Base-by-base conservation (phyloP, 2,113 vertebrate species). In the Cervus canadensis region DNA sequence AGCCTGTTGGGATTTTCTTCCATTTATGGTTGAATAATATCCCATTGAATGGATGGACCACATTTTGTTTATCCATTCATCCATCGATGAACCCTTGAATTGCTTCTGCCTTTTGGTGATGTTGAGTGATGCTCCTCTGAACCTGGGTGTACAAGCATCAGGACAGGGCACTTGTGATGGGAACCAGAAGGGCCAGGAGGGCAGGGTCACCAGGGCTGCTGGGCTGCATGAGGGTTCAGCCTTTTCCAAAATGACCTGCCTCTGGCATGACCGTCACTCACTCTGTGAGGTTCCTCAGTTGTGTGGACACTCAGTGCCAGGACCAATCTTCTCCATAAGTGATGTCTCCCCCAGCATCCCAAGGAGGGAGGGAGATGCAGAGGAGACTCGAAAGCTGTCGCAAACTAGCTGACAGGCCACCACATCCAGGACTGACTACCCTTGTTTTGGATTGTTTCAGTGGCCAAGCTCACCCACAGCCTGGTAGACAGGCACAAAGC, bases 141-240 rank as follows among this genome's bases (percentile, higher is more conserved):
- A 60, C 23, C 30, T 4, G 1, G 16, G 56, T 2, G 52, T 28
- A n/a, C n/a, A 50, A 11, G 25, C 23, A 1, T 36, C 28, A 11
- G 33, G 36, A 50, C 28, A 25, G 54, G 54, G 26, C 26, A 2
- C n/a, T 33, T 48, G 28, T 4, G 81, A 25, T 17, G 16, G 56
- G 28, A 26, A 17, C 52, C 15, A 2, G 36, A 40, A 40, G 40
- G 52, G 8, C 16, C 28, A 3, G 52, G 74, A 57, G 57, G 52
- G n/a, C 2, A 14, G n/a, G 71, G 33, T 26, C 40, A 16, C 3
- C 0, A 0, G 90, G 94, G 6, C 45, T 0, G 64, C 1, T 43
- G n/a, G 64, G 45, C 0, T 1, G 0, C 85, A 3, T 11, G 28
- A 57, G 50, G 56, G 2, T 25, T 23, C 19, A 33, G 50, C 1